Evolutionary conservation across 2,888 invertebrate genomes (phyloP).

Genomic region (Stictocephala bisonia): DNA sequence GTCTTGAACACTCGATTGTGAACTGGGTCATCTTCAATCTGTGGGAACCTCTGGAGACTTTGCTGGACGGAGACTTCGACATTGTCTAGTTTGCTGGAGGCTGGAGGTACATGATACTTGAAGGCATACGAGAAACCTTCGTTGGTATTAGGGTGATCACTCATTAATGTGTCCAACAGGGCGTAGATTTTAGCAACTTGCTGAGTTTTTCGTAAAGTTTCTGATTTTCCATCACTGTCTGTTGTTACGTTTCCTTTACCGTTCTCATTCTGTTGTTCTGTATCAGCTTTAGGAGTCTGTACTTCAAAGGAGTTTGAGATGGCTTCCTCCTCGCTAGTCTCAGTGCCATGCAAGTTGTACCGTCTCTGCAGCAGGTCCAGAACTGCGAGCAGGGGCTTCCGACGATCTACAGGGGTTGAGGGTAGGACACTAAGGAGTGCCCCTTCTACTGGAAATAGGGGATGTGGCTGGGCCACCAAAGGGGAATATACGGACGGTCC

Average conservation of each 20-base stretch:
- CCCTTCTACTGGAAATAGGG: not conserved
- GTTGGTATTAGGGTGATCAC: not conserved
- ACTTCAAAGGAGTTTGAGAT: too few relatives aligned
- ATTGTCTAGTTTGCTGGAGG: not conserved
- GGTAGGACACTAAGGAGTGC: constrained; percentile 6
- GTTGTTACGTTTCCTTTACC: too few relatives aligned
- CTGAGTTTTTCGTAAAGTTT: too few relatives aligned
- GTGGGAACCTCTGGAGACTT: constrained; percentile 20
- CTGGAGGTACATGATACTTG: constrained; percentile 15
- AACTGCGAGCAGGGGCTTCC: constrained; percentile 40
- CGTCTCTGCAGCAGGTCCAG: constrained; percentile 35
- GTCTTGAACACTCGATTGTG: not conserved
- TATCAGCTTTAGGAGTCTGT: too few relatives aligned
- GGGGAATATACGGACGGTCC: constrained; percentile 60
- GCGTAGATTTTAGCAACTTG: constrained; percentile 16
- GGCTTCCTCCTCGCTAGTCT: too few relatives aligned
- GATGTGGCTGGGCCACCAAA: constrained; percentile 40
- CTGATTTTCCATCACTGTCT: too few relatives aligned
- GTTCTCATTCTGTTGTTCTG: too few relatives aligned
- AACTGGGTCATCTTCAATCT: not conserved
- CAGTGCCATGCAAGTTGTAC: constrained; percentile 1
- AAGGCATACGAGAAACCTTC: constrained; percentile 39
- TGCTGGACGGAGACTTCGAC: constrained; percentile 37
- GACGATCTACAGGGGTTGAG: constrained; percentile 35
- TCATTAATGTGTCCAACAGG: constrained; percentile 8